Evolutionary conservation across 1,140 invertebrate genomes (phyloP).

Genomic region (Cyclina sinensis): DNA sequence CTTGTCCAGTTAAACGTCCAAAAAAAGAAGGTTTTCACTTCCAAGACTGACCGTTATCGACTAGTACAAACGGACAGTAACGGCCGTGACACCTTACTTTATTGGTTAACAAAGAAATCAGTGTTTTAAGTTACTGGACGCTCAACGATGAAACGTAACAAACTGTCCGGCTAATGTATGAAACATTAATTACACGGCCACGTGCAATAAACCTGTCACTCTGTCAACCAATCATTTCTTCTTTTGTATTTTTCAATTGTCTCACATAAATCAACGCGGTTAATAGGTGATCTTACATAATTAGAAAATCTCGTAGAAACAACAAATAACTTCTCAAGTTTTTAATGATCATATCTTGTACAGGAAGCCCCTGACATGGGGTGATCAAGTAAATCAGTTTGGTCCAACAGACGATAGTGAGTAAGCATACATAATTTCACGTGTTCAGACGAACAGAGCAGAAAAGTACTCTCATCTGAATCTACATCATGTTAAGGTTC

Average conservation of each 20-base stretch:
- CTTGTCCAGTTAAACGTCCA: not conserved
- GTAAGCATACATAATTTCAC: not conserved
- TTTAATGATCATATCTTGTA: conserved; percentile 1
- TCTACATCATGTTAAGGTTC: no score
- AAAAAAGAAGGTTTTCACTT: not conserved
- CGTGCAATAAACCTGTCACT: conserved; percentile 6
- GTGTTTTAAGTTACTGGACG: not conserved
- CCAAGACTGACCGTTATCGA: no score
- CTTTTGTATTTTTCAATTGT: not conserved
- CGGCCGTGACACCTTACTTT: not conserved
- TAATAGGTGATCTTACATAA: conserved; percentile 25
- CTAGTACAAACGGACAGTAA: no score
- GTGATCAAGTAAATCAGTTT: not conserved
- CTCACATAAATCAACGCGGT: conserved; percentile 19
- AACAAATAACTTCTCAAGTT: not conserved
- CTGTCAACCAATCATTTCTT: conserved; percentile 10
- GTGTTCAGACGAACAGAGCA: not conserved
- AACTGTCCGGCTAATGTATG: not conserved
- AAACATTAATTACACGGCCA: not conserved
- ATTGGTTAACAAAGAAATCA: not conserved
- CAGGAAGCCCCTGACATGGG: not conserved
- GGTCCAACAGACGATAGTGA: not conserved
- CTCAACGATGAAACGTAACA: not conserved
- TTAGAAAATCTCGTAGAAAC: not conserved
- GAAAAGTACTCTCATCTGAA: no score